These are phyloP conservation scores for Laupala kohalensis DNA, from an alignment of 1,140 invertebrate species.

Conservation along the genomic window DNA sequence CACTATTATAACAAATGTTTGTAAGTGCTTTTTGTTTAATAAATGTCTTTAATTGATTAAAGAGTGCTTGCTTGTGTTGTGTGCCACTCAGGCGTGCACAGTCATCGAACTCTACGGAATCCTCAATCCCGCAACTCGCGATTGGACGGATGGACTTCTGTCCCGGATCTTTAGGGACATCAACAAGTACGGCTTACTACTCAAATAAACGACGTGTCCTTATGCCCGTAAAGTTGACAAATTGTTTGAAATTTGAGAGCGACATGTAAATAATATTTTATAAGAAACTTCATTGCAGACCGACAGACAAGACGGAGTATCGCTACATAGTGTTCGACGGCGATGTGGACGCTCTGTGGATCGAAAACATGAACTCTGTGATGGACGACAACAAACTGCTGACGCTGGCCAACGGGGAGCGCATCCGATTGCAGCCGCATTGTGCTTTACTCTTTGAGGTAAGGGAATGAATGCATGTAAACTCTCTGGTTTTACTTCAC, in stretches of 20 bases:
- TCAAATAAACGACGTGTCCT: no score
- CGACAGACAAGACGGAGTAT: conserved; percentile 45
- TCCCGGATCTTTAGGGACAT: conserved; percentile 84
- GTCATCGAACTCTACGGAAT: conserved; percentile 84
- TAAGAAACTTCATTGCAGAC: no score
- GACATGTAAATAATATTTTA: no score
- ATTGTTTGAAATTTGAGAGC: no score
- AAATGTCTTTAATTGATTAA: neutral
- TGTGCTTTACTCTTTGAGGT: conserved; percentile 82
- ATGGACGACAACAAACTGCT: conserved; percentile 89
- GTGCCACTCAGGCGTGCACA: conserved; percentile 62
- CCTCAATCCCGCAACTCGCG: conserved; percentile 66
- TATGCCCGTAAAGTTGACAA: no score
- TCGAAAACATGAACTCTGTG: conserved; percentile 92
- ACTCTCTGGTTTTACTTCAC: no score
- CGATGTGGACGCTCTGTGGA: conserved; percentile 85
- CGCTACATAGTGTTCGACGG: conserved; percentile 84
- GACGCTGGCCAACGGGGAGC: conserved; percentile 79
- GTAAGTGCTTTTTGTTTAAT: neutral
- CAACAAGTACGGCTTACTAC: no score
- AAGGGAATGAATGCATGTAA: no score
- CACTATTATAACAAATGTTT: neutral
- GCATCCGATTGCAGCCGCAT: conserved; percentile 66
- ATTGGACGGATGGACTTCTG: conserved; percentile 84
- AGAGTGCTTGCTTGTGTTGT: no score